Base-by-base conservation (phyloP, 2,113 vertebrate species). In the Todiramphus saurophagus region DNA sequence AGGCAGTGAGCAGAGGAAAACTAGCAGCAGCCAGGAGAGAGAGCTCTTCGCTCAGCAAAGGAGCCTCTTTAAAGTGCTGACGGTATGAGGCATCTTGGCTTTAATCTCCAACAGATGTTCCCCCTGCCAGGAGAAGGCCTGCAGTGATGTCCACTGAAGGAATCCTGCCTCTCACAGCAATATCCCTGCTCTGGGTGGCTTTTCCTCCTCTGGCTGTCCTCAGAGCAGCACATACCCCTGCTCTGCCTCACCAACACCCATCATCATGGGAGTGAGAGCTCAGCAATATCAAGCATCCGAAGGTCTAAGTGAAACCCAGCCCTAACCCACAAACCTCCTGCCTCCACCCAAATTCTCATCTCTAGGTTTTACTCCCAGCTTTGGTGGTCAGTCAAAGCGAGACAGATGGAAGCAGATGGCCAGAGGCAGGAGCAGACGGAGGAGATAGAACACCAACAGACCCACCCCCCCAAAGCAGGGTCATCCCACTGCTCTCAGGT, bases 11-110 rank as follows among this genome's bases (percentile, higher is more conserved):
- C 67, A 27, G 70, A 74, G 75, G 82, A 86, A 88, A 86, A 46
- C 88, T 13, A 31, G 4, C 20, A 87, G 58, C 94, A 97, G 92
- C 95, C 94, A 94, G 94, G 94, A 95, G 96, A 68, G 96, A 96
- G 94, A 96, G 96, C 96, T 96, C 94, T 96, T 43, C 35, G 82
- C 93, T 95, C 69, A 90, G 90, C 94, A 56, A 95, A 90, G 72
- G 60, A 92, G 68, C 51, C 35, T 74, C 62, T 73, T 74, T 11
- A 2, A 91, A 91, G 48, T 19, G 79, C 92, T 94, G 92, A 13
- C 9, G 2, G 17, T 37, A 43, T 37, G 87, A 94, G 73, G 44
- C 80, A 28, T 60, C 70, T 89, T 56, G 82, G 69, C 83, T 87
- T 55, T 55, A 62, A 70, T 86, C 72, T 58, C 67, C 48, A 46